Conservation (phyloP, 1,140 invertebrate species). For the Lepidotrigona ventralis region DNA sequence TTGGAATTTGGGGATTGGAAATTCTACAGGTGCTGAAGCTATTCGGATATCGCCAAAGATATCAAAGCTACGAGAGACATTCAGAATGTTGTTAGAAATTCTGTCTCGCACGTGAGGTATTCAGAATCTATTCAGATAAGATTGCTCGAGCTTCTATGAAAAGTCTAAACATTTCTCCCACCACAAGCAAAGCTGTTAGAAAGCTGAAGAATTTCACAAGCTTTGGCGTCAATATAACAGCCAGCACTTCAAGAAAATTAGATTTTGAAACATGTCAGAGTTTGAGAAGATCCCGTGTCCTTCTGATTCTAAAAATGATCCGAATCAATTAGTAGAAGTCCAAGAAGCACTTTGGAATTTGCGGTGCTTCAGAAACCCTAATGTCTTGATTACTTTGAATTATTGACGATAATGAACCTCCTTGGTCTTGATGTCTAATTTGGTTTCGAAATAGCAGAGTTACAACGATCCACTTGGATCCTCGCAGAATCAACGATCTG, state of each 20-base stretch:
- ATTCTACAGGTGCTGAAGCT: background rate
- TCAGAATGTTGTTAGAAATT: background rate
- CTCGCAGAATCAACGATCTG: background rate
- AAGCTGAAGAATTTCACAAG: background rate
- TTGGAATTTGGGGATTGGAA: constrained; percentile 1
- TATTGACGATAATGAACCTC: background rate
- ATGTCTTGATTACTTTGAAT: background rate
- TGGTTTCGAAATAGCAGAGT: background rate
- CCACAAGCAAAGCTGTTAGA: too few species aligned
- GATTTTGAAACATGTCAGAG: background rate
- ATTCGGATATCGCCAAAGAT: background rate
- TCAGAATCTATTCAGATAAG: background rate
- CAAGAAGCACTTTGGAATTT: too few species aligned
- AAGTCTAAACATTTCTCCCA: background rate
- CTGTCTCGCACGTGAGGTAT: too few species aligned
- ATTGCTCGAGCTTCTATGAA: background rate
- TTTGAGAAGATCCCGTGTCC: background rate
- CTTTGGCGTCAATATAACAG: background rate
- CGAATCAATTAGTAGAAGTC: too few species aligned
- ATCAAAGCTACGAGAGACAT: background rate
- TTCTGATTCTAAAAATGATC: background rate
- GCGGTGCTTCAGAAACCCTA: background rate
- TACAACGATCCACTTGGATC: background rate
- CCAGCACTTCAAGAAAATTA: background rate
- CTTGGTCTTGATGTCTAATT: too few species aligned